Conservation (phyloP, 2,797 vertebrate species). For the Platyrinchus mystaceus region DNA sequence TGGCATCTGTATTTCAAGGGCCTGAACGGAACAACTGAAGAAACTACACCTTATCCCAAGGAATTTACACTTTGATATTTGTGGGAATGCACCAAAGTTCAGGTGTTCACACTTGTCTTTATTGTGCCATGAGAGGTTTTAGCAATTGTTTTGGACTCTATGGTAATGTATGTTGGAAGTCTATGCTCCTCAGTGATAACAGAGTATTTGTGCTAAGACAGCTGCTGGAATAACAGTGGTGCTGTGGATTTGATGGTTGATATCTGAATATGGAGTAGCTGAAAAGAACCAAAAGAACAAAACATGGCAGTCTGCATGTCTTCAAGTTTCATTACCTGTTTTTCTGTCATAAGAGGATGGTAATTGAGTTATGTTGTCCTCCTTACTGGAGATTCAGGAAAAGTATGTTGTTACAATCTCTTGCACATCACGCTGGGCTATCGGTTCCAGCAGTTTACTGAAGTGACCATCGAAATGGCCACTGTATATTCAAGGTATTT, state of each 20-base stretch:
- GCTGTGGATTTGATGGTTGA: background rate
- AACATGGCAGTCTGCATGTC: background rate
- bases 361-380: background rate
- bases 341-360: background rate
- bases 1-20: background rate
- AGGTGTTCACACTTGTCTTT: background rate
- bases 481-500: background rate
- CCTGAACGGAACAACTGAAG: background rate
- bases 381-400: background rate
- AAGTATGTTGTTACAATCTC: background rate
- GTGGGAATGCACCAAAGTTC: background rate
- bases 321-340: background rate
- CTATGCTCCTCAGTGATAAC: background rate
- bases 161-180: rapidly evolving
- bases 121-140: background rate
- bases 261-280: background rate
- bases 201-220: background rate
- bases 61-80: background rate
- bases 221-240: background rate
- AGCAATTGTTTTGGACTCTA: background rate
- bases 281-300: background rate
- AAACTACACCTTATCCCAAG: background rate
- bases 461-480: background rate
- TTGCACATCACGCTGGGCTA: background rate
- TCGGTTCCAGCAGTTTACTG: background rate